These are phyloP conservation scores for Apis dorsata DNA, from an alignment of 1,140 invertebrate species.

Conservation along the genomic window DNA sequence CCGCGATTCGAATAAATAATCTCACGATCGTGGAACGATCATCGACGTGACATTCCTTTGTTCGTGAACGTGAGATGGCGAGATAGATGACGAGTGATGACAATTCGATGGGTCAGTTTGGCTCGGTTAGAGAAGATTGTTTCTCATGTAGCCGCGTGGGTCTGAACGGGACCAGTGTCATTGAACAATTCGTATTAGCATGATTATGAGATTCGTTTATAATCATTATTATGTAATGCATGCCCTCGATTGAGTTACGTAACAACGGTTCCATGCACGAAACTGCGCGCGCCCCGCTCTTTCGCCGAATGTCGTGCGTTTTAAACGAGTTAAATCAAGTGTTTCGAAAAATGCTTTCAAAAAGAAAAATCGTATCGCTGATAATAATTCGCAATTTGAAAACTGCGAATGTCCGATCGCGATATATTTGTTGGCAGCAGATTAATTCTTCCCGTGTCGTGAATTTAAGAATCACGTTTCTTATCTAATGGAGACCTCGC, in stretches of 20 bases:
- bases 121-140: constrained; percentile 6
- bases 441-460: constrained; percentile 67
- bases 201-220: constrained; percentile 50
- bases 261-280: constrained; percentile 32
- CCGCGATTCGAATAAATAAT: not conserved
- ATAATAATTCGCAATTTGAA: too few species aligned
- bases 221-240: constrained; percentile 55
- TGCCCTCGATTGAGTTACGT: constrained; percentile 31
- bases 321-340: too few species aligned
- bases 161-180: constrained; percentile 20
- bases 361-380: not conserved
- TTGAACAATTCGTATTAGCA: constrained; percentile 47
- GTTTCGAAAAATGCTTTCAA: too few species aligned
- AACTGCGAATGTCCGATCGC: too few species aligned
- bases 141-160: constrained; percentile 28
- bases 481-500: constrained; percentile 54
- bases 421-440: constrained; percentile 39
- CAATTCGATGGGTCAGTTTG: not conserved
- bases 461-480: constrained; percentile 59
- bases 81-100: not conserved
- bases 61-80: not conserved
- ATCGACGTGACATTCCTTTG: not conserved
- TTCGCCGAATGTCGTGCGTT: too few species aligned
- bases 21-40: not conserved
- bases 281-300: not conserved